These are phyloP conservation scores for Polyommatus iphigenia DNA, from an alignment of 2,888 invertebrate species.

Conservation along the genomic window DNA sequence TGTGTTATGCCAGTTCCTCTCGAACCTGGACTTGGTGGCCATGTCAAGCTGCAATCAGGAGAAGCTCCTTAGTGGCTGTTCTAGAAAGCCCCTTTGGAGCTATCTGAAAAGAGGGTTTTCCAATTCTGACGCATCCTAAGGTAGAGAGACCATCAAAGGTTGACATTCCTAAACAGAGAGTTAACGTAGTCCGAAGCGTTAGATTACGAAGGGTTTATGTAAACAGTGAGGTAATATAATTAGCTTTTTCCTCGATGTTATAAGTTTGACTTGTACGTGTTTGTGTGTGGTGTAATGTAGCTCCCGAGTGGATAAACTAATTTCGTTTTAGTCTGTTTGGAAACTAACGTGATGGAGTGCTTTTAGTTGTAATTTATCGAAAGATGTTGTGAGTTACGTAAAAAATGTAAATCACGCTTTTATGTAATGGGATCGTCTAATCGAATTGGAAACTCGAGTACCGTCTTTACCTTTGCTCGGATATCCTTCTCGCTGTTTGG, in stretches of 20 bases:
- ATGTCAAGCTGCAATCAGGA: conserved; percentile 80
- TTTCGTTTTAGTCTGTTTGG: not conserved
- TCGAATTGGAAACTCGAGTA: conserved; percentile 67
- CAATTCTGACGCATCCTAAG: conserved; percentile 70
- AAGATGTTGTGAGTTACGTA: not conserved
- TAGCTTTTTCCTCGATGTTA: not conserved
- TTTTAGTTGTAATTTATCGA: not conserved
- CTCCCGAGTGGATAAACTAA: not conserved
- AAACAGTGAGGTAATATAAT: not conserved
- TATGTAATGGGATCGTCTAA: not conserved
- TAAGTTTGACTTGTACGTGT: not conserved
- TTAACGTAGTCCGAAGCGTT: conserved; percentile 42
- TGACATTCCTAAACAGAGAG: conserved; percentile 34
- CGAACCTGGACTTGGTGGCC: conserved; percentile 80
- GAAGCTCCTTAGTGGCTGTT: conserved; percentile 77
- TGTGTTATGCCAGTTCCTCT: conserved; percentile 84
- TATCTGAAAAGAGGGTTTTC: conserved; percentile 78
- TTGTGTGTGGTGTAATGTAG: not conserved
- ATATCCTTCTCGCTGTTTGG: conserved; percentile 85
- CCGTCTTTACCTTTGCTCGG: conserved; percentile 80
- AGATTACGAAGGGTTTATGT: not conserved
- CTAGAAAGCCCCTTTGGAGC: conserved; percentile 72
- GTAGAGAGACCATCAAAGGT: conserved; percentile 43
- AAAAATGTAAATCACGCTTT: not conserved
- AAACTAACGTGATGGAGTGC: not conserved